Base-by-base conservation (phyloP, 2,797 vertebrate species). In the Lutjanus argentimaculatus region DNA sequence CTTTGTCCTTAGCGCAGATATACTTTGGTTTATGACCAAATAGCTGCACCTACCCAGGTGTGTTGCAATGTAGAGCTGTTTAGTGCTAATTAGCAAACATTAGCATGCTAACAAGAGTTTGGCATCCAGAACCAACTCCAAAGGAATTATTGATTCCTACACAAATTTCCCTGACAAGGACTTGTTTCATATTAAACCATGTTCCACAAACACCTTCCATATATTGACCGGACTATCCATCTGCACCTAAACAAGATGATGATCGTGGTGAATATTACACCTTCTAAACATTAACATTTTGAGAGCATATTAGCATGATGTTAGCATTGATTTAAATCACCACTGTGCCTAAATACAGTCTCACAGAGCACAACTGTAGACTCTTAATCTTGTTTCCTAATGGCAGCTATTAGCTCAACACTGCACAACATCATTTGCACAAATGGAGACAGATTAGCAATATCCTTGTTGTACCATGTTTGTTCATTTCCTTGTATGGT, bases 381-480 rank as follows among this genome's bases (percentile, higher is more conserved):
- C 43, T 11, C 13, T 1, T 43, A 5, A 2, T 42, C 59, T 48
- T n/a, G 36, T 46, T 46, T 25, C 53, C 40, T 81, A 43, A 71
- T 40, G 17, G 51, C 69, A 40, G 51, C 67, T 68, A 7, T 72
- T 77, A 77, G 45, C 51, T 55, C 19, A 40, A 61, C 17, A 8
- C 51, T 46, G 46, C 21, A 58, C 45, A 3, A 21, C 17, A 4
- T 2, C 52, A 51, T 72, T 40, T 66, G 64, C 59, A 61, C 56
- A 57, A 72, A 80, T 57, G 53, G 73, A 79, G 22, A 42, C 3
- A 46, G 72, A 84, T 82, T 45, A 75, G 25, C 68, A n/a, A 1
- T 55, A 40, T 57, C 58, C 61, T 62, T 56, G 48, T 68, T 63
- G 12, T 14, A 1, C 4, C 8, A 12, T 85, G 70, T 85, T 82